A percentile compares a stretch with the other conserved stretches of the same genome.
Conservation (phyloP, 2,797 vertebrate genomes). For the Phalloptychus januarius region DNA sequence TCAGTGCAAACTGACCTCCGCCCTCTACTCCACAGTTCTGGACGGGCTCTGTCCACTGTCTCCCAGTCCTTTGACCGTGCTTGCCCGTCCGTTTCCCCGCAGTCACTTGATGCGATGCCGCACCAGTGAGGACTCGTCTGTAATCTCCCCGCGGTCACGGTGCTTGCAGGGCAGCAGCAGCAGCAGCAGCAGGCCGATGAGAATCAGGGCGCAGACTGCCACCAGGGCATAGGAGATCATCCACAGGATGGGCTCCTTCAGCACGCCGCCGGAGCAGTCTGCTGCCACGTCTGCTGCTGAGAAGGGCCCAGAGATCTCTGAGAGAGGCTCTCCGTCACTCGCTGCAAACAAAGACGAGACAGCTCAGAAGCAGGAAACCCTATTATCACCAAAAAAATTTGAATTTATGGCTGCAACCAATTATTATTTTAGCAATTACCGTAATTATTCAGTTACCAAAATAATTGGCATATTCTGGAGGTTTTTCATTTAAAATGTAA, state of each 20-base stretch:
- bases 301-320: conserved; percentile 93
- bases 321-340: conserved; percentile 76
- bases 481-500: too few relatives aligned
- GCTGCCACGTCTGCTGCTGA: conserved; percentile 84
- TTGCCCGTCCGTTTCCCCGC: conserved; percentile 41
- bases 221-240: conserved; percentile 91
- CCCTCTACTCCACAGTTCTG: conserved; percentile 22
- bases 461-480: too few relatives aligned
- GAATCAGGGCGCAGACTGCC: conserved; percentile 87
- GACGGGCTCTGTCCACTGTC: conserved; percentile 18
- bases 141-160: conserved; percentile 82
- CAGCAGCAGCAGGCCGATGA: conserved; percentile 85
- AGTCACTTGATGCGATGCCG: conserved; percentile 95
- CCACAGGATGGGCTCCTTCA: conserved; percentile 89
- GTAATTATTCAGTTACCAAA: too few relatives aligned
- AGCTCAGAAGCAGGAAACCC: neutral
- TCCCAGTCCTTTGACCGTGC: conserved; percentile 14
- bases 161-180: conserved; percentile 83
- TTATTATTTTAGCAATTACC: too few relatives aligned
- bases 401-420: too few relatives aligned
- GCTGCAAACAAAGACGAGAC: conserved; percentile 71
- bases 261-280: conserved; percentile 79
- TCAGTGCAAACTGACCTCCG: conserved; percentile 17
- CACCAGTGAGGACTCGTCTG: conserved; percentile 93
- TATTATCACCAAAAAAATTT: neutral